Conservation (phyloP, 2,797 vertebrate species). For the Typhlichthys eigenmanni region DNA sequence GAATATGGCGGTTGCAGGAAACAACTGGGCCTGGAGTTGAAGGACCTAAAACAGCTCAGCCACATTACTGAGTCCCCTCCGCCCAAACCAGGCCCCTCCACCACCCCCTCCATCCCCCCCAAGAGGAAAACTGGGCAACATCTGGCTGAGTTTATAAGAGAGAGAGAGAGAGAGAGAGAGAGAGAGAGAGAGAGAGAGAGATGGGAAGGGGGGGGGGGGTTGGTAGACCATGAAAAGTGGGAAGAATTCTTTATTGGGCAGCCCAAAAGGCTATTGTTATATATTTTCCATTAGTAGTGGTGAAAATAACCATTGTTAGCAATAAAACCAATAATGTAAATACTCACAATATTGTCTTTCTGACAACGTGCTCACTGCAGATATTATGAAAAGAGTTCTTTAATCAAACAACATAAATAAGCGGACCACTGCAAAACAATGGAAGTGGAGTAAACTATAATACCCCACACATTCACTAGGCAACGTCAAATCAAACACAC, state of each 20-base stretch:
- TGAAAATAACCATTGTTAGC: constrained; percentile 37
- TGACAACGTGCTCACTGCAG: constrained; percentile 45
- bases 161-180: constrained; percentile 28
- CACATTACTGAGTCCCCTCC: constrained; percentile 58
- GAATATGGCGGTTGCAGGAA: constrained; percentile 47
- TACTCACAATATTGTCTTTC: constrained; percentile 37
- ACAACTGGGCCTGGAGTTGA: constrained; percentile 50
- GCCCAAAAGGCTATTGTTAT: constrained; percentile 67
- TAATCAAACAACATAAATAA: constrained; percentile 92
- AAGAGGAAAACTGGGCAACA: constrained; percentile 79
- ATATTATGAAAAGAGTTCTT: constrained; percentile 80
- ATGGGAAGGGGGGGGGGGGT: constrained; percentile 51
- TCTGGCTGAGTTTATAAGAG: constrained; percentile 82
- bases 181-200: constrained; percentile 9
- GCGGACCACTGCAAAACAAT: constrained; percentile 86
- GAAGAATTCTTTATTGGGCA: constrained; percentile 63
- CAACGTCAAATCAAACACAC: constrained; percentile 33
- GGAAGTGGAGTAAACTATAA: constrained; percentile 72
- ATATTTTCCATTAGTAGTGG: constrained; percentile 58
- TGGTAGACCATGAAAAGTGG: constrained; percentile 75
- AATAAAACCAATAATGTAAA: constrained; percentile 32
- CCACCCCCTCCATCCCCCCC: constrained; percentile 45
- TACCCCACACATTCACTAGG: constrained; percentile 39
- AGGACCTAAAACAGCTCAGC: constrained; percentile 67
- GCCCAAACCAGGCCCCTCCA: constrained; percentile 49